Evolutionary conservation across 2,797 vertebrate genomes (phyloP).

Genomic region (Miichthys miiuy): DNA sequence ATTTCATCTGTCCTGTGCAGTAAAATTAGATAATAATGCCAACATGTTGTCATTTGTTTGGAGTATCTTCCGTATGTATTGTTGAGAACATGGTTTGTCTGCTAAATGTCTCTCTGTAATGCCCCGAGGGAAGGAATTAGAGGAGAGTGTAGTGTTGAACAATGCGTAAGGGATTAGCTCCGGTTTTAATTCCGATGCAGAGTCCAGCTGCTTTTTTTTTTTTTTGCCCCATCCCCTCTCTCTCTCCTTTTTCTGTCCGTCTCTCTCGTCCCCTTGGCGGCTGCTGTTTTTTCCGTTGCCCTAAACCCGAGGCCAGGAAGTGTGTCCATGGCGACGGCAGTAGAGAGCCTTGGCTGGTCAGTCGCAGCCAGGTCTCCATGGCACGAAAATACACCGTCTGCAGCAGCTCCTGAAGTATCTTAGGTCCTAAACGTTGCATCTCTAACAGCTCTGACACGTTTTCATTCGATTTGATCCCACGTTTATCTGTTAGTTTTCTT

Average conservation of each 20-base stretch:
- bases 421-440: background rate
- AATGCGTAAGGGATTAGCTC: slow-evolving; percentile 66
- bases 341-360: slow-evolving; percentile 52
- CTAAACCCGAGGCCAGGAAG: slow-evolving; percentile 68
- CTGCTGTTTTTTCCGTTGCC: slow-evolving; percentile 65
- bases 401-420: slow-evolving; percentile 12
- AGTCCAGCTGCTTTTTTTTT: slow-evolving; percentile 65
- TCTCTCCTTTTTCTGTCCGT: slow-evolving; percentile 2
- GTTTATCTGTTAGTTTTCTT: background rate
- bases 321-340: slow-evolving; percentile 72
- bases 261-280: slow-evolving; percentile 12
- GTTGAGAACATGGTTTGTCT: slow-evolving; percentile 8
- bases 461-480: background rate
- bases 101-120: slow-evolving; percentile 32
- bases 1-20: background rate
- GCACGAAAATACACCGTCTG: slow-evolving; percentile 3
- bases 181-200: slow-evolving; percentile 49
- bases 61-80: background rate
- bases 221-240: slow-evolving; percentile 10
- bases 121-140: background rate
- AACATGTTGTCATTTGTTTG: background rate
- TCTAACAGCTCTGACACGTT: background rate
- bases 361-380: slow-evolving; percentile 55
- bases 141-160: slow-evolving; percentile 28
- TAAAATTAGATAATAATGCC: background rate